Evolutionary conservation across 2,888 invertebrate species (phyloP).

Genomic region (Scaptodrosophila latifasciaeformis): DNA sequence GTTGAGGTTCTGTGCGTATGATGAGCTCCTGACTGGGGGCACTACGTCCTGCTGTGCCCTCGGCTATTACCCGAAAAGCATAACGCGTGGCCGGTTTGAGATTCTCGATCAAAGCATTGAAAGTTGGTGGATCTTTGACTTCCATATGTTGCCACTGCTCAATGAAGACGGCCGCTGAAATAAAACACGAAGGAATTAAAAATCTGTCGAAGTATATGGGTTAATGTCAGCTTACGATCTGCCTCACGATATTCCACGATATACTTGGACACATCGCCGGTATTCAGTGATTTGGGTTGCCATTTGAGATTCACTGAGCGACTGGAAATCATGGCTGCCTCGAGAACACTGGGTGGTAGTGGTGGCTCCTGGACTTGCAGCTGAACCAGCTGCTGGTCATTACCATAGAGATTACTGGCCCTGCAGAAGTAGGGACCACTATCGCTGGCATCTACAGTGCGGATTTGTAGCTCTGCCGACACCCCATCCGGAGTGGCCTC

Average conservation of each 20-base stretch:
- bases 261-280: conserved; percentile 83
- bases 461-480: conserved; percentile 82
- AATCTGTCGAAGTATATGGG: background rate
- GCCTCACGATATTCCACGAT: conserved; percentile 82
- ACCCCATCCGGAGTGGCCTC: conserved; percentile 83
- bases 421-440: conserved; percentile 87
- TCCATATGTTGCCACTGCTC: conserved; percentile 81
- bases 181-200: background rate
- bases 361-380: conserved; percentile 86
- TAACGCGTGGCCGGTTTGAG: conserved; percentile 84
- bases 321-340: conserved; percentile 83
- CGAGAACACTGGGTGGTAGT: conserved; percentile 81
- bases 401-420: conserved; percentile 84
- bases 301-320: conserved; percentile 85
- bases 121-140: conserved; percentile 80
- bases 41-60: conserved; percentile 84
- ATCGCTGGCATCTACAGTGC: conserved; percentile 81
- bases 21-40: conserved; percentile 80
- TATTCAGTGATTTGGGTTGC: conserved; percentile 82
- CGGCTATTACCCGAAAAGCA: conserved; percentile 82
- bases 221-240: conserved; percentile 76
- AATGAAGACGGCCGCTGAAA: conserved; percentile 65
- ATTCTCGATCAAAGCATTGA: conserved; percentile 81
- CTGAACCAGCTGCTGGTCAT: conserved; percentile 83
- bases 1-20: conserved; percentile 82